phyloP scores from a whole-genome alignment of 2,888 invertebrate genomes.

The Amorpha juglandis region DNA sequence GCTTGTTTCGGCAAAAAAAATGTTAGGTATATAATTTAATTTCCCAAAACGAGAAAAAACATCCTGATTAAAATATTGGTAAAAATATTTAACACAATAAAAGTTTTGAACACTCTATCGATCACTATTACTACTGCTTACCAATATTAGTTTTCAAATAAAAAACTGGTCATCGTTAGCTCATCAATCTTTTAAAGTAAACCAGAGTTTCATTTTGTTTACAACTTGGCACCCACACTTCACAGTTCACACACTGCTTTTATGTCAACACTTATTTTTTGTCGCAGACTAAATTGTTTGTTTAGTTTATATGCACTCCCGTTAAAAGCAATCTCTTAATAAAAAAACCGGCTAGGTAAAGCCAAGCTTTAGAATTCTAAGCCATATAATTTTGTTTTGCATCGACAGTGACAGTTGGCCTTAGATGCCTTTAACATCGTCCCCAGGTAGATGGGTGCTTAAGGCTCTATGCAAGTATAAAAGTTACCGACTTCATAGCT shows the following conservation, averaged over 20 bases:
- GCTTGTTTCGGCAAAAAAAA: too few relatives aligned
- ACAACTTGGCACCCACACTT: constrained; percentile 33
- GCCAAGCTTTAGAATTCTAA: constrained; percentile 12
- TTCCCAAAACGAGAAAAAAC: too few relatives aligned
- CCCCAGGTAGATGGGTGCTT: background rate
- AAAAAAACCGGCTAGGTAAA: constrained; percentile 3
- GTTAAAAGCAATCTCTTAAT: constrained; percentile 31
- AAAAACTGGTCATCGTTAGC: background rate
- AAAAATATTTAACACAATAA: background rate
- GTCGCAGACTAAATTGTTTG: constrained; percentile 37
- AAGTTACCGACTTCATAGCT: constrained; percentile 4
- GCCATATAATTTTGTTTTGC: constrained; percentile 15
- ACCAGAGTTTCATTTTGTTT: constrained; percentile 7
- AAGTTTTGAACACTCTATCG: background rate
- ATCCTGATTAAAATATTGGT: too few relatives aligned
- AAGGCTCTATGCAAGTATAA: constrained; percentile 7
- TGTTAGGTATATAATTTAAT: too few relatives aligned
- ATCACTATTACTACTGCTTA: background rate
- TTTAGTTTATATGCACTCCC: constrained; percentile 36
- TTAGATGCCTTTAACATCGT: background rate
- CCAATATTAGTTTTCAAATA: constrained; percentile 2
- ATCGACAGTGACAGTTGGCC: constrained; percentile 1
- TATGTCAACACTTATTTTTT: constrained; percentile 35
- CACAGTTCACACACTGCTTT: constrained; percentile 28
- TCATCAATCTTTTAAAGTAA: constrained; percentile 21